Base-by-base conservation (phyloP, 2,797 vertebrate species). In the Sandelia bainsii region DNA sequence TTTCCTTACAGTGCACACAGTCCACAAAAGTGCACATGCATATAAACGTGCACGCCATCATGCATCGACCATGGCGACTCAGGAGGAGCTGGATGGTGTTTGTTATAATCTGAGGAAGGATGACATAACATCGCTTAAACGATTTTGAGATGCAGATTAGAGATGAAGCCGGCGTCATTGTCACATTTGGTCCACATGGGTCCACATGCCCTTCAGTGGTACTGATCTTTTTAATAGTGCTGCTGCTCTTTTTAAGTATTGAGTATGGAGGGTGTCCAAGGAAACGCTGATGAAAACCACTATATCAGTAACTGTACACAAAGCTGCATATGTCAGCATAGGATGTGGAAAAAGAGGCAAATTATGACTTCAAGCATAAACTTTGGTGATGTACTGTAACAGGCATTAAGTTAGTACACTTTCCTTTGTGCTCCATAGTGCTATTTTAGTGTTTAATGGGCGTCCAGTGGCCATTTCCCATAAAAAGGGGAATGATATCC, bases 81-180 rank as follows among this genome's bases (percentile, higher is more conserved):
- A 54, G 3, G 25, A 64, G 50, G 57, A 76, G 61, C n/a, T 65
- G 75, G 63, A 77, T 6, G 19, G 25, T 40, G 6, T 72, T 22
- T 1, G 10, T 68, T 8, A 42, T 86, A 64, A 84, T 81, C 79
- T 65, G 42, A 64, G n/a, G 42, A 54, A 51, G 1, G 49, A 66
- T 89, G 82, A 85, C 80, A 81, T 86, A 87, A 88, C 75, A 48
- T 85, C 1, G 52, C 78, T 89, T 70, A 70, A 63, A 69, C 83
- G 77, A 89, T 80, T 81, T 74, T 63, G 57, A 69, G 59, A 64
- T 63, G 32, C 71, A 73, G 84, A 84, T 85, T 85, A 82, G 51
- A 59, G 73, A 65, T 75, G 51, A 83, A 52, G 61, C 66, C 29
- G 59, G 46, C 57, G 17, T 44, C 44, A 56, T 60, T 45, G 10